Base-by-base conservation (phyloP, 2,888 invertebrate genomes). In the Belgica antarctica region DNA sequence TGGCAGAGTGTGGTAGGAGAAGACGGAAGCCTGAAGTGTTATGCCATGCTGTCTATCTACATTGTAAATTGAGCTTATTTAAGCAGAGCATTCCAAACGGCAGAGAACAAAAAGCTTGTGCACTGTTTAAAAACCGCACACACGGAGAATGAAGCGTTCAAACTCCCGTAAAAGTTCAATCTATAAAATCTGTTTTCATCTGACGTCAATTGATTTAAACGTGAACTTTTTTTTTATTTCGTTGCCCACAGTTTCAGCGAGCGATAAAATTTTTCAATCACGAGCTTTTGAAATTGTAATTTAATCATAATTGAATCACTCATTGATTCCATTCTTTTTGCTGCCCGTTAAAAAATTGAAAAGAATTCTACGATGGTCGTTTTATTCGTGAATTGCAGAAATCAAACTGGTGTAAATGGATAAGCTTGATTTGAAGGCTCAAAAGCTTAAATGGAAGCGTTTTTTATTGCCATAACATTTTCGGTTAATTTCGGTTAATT, bases 131-230 rank as follows among this genome's bases (percentile, higher is more conserved):
- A n/a, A n/a, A n/a, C n/a, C n/a, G n/a, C n/a, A n/a, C n/a, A 5
- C 12, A 41, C 2, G 12, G 41, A 41, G 41, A 10, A 15, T 41
- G 41, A 12, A 41, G 34, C 34, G 15, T 46, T 46, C 15, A 15
- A 5, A 46, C 15, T 46, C 15, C 46, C 15, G 46, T 4, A 46
- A 46, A 31, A 31, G n/a, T n/a, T n/a, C n/a, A n/a, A n/a, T n/a
- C n/a, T 12, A 31, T 31, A 31, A 31, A 46, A 52, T 19, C 12
- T 19, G 2, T 52, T 52, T 2, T 19, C 52, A 22, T 22, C 22
- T 52, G 52, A 52, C 52, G 52, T 52, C 52, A 52, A 17, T 52
- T 52, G 5, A 52, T 52, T 17, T 7, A 22, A 52, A 52, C 46
- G 15, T 5, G 46, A 46, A 12, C 34, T 41, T 31, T 10, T 31